phyloP scores from a whole-genome alignment of 2,888 invertebrate genomes.

The Cephus pygmeus region DNA sequence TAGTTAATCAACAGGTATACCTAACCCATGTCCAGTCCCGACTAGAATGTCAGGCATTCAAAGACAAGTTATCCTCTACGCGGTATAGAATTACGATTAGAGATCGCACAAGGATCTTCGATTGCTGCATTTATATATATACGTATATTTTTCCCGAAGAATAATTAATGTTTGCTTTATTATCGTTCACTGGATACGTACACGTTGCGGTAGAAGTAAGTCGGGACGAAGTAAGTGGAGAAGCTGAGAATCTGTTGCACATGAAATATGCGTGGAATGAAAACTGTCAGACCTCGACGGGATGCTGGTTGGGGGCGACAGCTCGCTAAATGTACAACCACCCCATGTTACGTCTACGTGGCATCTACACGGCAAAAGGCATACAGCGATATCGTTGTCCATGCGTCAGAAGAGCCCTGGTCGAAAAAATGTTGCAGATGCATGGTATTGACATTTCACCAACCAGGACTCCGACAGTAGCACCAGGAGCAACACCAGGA shows the following conservation, averaged over 20 bases:
- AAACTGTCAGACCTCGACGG: constrained; percentile 54
- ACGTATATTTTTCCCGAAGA: not conserved
- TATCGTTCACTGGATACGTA: not conserved
- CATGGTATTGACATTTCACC: constrained; percentile 41
- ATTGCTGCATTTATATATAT: not conserved
- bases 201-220: not conserved
- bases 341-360: constrained; percentile 40
- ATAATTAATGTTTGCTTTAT: not conserved
- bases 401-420: constrained; percentile 32
- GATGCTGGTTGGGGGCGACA: constrained; percentile 51
- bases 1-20: not conserved
- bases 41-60: not conserved
- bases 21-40: not conserved
- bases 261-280: constrained; percentile 54
- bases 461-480: not conserved
- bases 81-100: not conserved
- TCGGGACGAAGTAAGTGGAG: constrained; percentile 3
- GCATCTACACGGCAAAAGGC: constrained; percentile 22
- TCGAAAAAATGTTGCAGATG: constrained; percentile 23
- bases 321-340: constrained; percentile 55
- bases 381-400: constrained; percentile 38
- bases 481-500: not conserved
- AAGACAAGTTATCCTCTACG: not conserved
- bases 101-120: not conserved
- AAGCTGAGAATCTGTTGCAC: constrained; percentile 25